Evolutionary conservation across 2,888 invertebrate species (phyloP), one percentile per base, ranked within the genome.

Genomic region (Ochlodes sylvanus): DNA sequence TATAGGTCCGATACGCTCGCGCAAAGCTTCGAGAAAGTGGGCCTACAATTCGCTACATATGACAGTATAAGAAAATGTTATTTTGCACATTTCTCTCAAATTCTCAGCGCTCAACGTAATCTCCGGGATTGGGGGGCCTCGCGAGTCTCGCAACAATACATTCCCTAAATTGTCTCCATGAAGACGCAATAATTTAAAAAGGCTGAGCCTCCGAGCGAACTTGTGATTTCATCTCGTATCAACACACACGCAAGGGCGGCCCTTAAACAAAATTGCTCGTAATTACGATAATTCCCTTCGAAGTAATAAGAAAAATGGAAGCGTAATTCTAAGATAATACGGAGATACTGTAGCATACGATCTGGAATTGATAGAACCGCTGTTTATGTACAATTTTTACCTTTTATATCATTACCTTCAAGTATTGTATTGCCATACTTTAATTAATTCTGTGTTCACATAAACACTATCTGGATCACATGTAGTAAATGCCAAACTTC

Each of bases 121-220:
- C 86, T 84, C 75, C 72, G 70, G 81, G 82, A 84, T 85, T 80
- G 79, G 79, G 79, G 78, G 79, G 79, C 78, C 77, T 50, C 50
- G 19, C 50, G 50, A 50, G 19, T 19, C 78, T 78, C 71, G 69
- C 70, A 68, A 74, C 77, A 74, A 89, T 88, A 88, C 88, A 86
- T 89, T 88, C 82, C 75, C 81, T 75, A 86, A 90, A 90, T 90
- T 88, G 89, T 90, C 85, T 85, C 82, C 85, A 80, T 84, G 84
- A 88, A 88, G 81, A 83, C 84, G 87, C 83, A 82, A 89, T 90
- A 84, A 88, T 88, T 89, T 88, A 82, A 88, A 84, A 85, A 84
- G 78, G 79, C 72, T 69, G 66, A 70, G 64, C 63, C 47, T 54
- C 34, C 56, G 44, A 69, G 67, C 54, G 68, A 69, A 70, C 71